Evolutionary conservation across 2,113 vertebrate species (phyloP).

Genomic region (Notothenia rossii): DNA sequence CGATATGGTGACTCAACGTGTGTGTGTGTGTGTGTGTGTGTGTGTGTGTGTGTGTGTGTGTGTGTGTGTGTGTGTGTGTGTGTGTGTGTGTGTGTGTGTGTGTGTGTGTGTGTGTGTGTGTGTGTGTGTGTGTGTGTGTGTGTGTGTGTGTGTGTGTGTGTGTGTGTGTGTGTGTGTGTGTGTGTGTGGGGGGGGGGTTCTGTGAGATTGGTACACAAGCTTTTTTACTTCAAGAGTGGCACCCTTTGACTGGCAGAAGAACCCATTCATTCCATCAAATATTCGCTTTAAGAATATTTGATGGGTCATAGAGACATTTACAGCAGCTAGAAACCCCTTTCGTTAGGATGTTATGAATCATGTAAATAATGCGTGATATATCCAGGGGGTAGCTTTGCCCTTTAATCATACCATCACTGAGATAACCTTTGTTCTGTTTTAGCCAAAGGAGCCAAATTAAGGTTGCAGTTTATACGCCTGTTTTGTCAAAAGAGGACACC

Average conservation of each 20-base stretch:
- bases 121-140: not conserved
- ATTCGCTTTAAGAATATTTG: conserved; percentile 26
- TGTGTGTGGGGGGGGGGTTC: no score
- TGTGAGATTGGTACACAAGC: no score
- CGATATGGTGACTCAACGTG: conserved; percentile 86
- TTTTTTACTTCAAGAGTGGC: conserved; percentile 13
- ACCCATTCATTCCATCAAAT: conserved; percentile 1
- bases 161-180: not conserved
- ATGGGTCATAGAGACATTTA: not conserved
- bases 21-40: conserved; percentile 17
- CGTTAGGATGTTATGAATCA: conserved; percentile 8
- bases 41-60: conserved; percentile 5
- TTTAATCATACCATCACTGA: conserved; percentile 27
- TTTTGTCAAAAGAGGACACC: conserved; percentile 43
- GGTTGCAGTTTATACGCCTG: not conserved
- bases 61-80: not conserved
- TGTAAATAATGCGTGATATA: not conserved
- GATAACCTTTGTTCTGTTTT: conserved; percentile 27
- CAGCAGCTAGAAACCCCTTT: not conserved
- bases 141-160: not conserved
- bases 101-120: not conserved
- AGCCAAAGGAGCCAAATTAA: conserved; percentile 12
- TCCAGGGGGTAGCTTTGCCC: not conserved
- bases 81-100: not conserved
- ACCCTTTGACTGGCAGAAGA: conserved; percentile 53